These are phyloP conservation scores for Sterna hirundo DNA, from an alignment of 2,113 vertebrate species.

Conservation along the genomic window DNA sequence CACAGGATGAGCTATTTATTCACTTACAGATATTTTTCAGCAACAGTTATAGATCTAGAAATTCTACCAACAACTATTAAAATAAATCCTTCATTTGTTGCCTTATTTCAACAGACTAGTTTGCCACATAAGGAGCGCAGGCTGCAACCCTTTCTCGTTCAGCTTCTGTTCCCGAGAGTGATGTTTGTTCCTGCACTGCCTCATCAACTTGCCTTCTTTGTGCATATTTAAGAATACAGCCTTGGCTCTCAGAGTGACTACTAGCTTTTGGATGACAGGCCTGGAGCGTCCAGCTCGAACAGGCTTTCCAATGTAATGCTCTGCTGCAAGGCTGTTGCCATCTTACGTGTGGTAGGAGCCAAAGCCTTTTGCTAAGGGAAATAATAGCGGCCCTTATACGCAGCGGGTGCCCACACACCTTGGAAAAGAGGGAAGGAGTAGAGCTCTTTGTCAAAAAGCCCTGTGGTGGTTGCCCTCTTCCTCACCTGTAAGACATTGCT, in stretches of 20 bases:
- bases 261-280: not conserved
- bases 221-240: not conserved
- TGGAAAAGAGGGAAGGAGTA: not conserved
- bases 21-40: not conserved
- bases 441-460: not conserved
- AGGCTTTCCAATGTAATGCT: not conserved
- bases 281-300: not conserved
- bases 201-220: not conserved
- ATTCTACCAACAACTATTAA: not conserved
- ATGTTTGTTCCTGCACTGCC: not conserved
- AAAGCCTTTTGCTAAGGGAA: not conserved
- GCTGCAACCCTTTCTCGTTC: not conserved
- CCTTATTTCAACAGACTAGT: not conserved
- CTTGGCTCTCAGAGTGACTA: not conserved
- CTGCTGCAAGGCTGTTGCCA: not conserved
- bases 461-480: not conserved
- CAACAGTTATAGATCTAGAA: not conserved
- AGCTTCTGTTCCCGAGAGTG: not conserved
- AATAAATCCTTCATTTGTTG: not conserved
- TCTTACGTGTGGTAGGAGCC: not conserved
- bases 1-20: not conserved
- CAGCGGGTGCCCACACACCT: not conserved
- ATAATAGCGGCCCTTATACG: not conserved
- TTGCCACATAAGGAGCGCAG: not conserved
- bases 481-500: not conserved